Evolutionary conservation across 92 coral and sea anemone species (phyloP).

Genomic region (Palythoa caribaeorum): DNA sequence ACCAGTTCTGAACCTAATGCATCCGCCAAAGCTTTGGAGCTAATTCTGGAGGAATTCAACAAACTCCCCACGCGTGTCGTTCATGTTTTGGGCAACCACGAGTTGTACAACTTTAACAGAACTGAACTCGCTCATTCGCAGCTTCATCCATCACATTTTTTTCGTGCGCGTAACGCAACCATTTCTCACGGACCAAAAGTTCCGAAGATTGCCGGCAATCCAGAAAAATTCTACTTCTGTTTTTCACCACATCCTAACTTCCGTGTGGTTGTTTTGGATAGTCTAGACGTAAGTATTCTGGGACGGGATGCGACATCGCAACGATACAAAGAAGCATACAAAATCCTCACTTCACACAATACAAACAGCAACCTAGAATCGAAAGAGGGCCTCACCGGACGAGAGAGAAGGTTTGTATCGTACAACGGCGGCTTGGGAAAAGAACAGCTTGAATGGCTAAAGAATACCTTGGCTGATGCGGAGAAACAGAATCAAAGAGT

Average conservation of each 20-base stretch:
- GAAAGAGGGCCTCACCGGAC: constrained; percentile 54
- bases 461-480: constrained; percentile 56
- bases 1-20: constrained; percentile 13
- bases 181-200: constrained; percentile 6
- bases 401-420: constrained; percentile 66
- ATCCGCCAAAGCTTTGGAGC: constrained; percentile 64
- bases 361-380: constrained; percentile 60
- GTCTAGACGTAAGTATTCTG: constrained; percentile 75
- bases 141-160: constrained; percentile 49
- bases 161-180: constrained; percentile 8
- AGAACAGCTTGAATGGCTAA: constrained; percentile 75
- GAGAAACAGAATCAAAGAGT: constrained; percentile 66
- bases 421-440: constrained; percentile 75
- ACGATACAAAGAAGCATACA: constrained; percentile 58
- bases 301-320: constrained; percentile 59
- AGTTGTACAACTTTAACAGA: constrained; percentile 73
- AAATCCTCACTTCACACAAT: constrained; percentile 64
- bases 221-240: constrained; percentile 66
- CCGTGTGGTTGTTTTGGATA: constrained; percentile 74
- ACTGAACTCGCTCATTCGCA: constrained; percentile 54
- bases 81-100: constrained; percentile 84
- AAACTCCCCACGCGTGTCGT: constrained; percentile 60
- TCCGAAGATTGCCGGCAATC: constrained; percentile 17
- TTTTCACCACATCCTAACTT: constrained; percentile 70
- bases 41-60: constrained; percentile 69